phyloP scores from a whole-genome alignment of 2,888 invertebrate genomes.

The Marasmarcha lunaedactyla region DNA sequence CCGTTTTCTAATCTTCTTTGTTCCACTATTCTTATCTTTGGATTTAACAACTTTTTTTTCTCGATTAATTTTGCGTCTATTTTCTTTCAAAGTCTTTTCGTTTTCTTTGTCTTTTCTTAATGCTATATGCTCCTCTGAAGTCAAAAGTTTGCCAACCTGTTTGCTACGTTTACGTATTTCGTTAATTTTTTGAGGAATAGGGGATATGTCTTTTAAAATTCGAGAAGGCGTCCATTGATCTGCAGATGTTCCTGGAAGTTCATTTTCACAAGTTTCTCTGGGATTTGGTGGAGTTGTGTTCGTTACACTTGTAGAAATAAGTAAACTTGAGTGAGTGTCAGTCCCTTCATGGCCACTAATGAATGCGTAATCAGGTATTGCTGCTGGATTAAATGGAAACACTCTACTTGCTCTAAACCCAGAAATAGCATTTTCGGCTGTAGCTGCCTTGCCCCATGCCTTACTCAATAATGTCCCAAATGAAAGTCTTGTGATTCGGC shows the following conservation, averaged over 20 bases:
- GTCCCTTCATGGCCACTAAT: too few relatives aligned
- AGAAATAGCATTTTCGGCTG: constrained; percentile 16
- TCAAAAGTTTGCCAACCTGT: too few relatives aligned
- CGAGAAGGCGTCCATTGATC: too few relatives aligned
- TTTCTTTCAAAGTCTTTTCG: constrained; percentile 3
- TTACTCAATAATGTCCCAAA: constrained; percentile 14
- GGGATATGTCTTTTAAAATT: too few relatives aligned
- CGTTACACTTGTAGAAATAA: not conserved
- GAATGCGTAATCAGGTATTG: constrained; percentile 19
- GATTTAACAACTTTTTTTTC: not conserved
- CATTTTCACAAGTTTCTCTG: too few relatives aligned
- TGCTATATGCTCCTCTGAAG: too few relatives aligned
- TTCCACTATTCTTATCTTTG: constrained; percentile 1
- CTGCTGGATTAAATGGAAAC: too few relatives aligned
- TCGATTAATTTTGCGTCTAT: not conserved
- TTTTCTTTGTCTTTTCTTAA: not conserved
- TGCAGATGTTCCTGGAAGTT: too few relatives aligned
- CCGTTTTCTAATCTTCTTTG: constrained; percentile 3
- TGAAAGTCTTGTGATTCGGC: constrained; percentile 14
- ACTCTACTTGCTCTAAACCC: constrained; percentile 19
- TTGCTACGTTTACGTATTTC: too few relatives aligned
- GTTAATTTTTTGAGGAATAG: too few relatives aligned
- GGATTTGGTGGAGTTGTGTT: not conserved
- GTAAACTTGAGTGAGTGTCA: not conserved
- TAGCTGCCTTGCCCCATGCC: constrained; percentile 14